A percentile compares a stretch with the other conserved stretches of the same genome.
Evolutionary conservation across 2,113 vertebrate species (phyloP).

Genomic region (Corythornis vintsioides): DNA sequence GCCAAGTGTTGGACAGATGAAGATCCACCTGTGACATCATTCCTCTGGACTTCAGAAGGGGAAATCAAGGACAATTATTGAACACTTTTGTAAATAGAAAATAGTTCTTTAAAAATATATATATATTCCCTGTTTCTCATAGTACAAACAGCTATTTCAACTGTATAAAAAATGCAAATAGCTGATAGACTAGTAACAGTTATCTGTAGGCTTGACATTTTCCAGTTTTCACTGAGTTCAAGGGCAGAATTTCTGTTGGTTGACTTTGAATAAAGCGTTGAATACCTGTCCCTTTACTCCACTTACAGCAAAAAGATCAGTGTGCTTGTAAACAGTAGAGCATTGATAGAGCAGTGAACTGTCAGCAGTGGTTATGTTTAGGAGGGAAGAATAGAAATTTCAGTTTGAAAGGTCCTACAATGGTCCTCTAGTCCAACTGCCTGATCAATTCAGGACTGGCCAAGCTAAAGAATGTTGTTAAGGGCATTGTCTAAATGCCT

Average conservation of each 20-base stretch:
- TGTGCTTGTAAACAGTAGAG: neutral
- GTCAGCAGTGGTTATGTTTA: neutral
- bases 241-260: neutral
- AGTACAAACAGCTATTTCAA: neutral
- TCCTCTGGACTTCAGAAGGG: neutral
- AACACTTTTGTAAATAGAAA: neutral
- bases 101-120: neutral
- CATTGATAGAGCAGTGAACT: neutral
- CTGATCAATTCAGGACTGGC: neutral
- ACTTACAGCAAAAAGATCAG: neutral
- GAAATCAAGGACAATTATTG: neutral
- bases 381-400: neutral
- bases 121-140: neutral
- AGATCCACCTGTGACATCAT: neutral
- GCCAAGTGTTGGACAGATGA: neutral
- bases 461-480: neutral
- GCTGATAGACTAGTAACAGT: neutral
- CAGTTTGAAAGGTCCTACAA: neutral
- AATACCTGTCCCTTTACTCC: neutral
- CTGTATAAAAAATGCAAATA: neutral
- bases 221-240: neutral
- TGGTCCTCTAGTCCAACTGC: neutral
- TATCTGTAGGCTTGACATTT: neutral
- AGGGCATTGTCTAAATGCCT: neutral
- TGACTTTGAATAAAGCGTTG: rapidly evolving